Evolutionary conservation across 2,113 vertebrate genomes (phyloP).

Genomic region (zebrafish (Danio rerio)): GRCz12tu NC_133178.1:31817001-31817500

Average conservation of each 20-base stretch:
- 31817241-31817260: neutral
- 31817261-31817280: neutral
- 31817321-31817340: no score
- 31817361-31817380: no score
- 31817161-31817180: neutral
- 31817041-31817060: constrained; percentile 73
- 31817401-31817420: no score
- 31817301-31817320: neutral
- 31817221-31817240: neutral
- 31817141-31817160: neutral
- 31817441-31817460: no score
- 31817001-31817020: constrained; percentile 66
- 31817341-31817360: no score
- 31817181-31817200: neutral
- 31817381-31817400: no score
- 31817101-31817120: constrained; percentile 53
- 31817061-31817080: constrained; percentile 63
- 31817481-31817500: no score
- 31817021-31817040: constrained; percentile 62
- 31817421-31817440: no score
- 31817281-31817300: constrained; percentile 20
- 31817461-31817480: no score
- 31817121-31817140: no score
- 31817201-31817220: neutral
- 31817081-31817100: constrained; percentile 60